phyloP scores from a whole-genome alignment of 2,888 invertebrate genomes.

The Nasonovia ribisnigri region DNA sequence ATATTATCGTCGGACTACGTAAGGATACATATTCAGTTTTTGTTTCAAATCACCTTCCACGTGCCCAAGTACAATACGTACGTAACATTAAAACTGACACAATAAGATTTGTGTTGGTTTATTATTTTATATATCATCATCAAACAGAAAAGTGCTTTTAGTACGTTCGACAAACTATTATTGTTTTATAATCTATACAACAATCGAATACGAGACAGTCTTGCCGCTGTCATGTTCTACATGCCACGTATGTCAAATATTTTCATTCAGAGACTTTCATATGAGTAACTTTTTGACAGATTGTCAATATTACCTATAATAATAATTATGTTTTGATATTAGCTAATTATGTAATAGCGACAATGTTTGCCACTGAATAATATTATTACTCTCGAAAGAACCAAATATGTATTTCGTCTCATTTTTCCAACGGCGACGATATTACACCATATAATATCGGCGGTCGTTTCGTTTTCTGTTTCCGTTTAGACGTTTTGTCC shows the following conservation, averaged over 20 bases:
- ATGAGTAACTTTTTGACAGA: too few relatives aligned
- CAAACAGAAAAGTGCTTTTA: not conserved
- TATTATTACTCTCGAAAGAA: not conserved
- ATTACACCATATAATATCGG: not conserved
- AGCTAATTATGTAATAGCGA: too few relatives aligned
- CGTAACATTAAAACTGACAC: not conserved
- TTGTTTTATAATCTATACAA: not conserved
- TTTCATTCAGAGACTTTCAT: not conserved
- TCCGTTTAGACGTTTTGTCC: not conserved
- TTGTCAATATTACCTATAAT: too few relatives aligned
- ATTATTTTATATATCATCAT: not conserved
- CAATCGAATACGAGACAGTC: too few relatives aligned
- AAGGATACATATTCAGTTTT: not conserved
- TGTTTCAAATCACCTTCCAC: not conserved
- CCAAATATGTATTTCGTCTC: not conserved
- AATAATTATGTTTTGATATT: too few relatives aligned
- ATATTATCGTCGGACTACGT: not conserved
- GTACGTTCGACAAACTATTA: not conserved
- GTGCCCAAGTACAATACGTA: not conserved
- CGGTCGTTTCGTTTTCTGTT: not conserved
- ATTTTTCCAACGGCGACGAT: not conserved
- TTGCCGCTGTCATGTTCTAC: not conserved
- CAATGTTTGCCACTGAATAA: too few relatives aligned
- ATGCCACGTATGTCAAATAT: not conserved
- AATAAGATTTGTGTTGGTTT: not conserved